Conservation (phyloP, 2,888 invertebrate genomes). For the Apocheima hispidaria region DNA sequence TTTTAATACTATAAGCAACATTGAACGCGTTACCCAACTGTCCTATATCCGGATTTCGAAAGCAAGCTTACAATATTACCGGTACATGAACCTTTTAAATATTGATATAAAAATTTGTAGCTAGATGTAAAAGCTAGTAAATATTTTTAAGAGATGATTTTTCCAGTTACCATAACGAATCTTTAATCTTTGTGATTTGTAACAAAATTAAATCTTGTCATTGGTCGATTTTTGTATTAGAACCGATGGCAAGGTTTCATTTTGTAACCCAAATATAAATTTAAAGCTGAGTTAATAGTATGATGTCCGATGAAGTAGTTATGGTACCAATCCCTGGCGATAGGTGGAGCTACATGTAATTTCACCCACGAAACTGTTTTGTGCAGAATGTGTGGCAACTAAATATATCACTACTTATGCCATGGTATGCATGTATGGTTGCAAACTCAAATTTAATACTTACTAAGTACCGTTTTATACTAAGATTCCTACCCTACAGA, state of each 20-base stretch:
- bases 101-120: conserved; percentile 27
- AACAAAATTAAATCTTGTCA: conserved; percentile 6
- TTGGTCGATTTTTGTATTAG: neutral
- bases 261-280: neutral
- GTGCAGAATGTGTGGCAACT: conserved; percentile 76
- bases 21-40: conserved; percentile 55
- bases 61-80: conserved; percentile 48
- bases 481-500: conserved; percentile 3
- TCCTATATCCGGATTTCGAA: conserved; percentile 57
- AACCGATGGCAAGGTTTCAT: neutral
- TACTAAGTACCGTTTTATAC: conserved; percentile 13
- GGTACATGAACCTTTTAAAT: neutral
- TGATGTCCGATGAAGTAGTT: conserved; percentile 17
- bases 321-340: conserved; percentile 61
- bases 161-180: conserved; percentile 29
- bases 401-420: conserved; percentile 53
- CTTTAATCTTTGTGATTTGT: neutral
- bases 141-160: conserved; percentile 50
- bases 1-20: conserved; percentile 73
- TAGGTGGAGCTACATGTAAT: conserved; percentile 42
- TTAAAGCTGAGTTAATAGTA: conserved; percentile 2
- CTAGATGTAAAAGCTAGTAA: conserved; percentile 20
- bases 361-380: conserved; percentile 47
- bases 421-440: conserved; percentile 55
- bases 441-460: conserved; percentile 46